Evolutionary conservation across 1,140 invertebrate species (phyloP), one percentile per base, ranked within the genome.

Genomic region (Scaptomyza pallida): DNA sequence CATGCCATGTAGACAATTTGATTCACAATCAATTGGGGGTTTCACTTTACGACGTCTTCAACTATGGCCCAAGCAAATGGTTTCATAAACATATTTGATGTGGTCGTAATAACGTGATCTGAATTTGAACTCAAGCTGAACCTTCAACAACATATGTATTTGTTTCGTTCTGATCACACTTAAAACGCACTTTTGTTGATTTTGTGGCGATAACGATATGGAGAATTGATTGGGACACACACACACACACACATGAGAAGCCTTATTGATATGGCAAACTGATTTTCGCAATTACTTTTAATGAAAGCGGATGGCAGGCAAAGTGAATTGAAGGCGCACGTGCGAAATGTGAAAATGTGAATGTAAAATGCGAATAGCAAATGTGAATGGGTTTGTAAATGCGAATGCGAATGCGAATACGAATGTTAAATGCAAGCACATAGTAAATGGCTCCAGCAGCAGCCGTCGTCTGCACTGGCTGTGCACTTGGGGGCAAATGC

Each of bases 251-350:
- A 21, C 16, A 17, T 43, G 43, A n/a, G 12, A 26, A 12, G 59
- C 47, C 69, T 72, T 64, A 72, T 77, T 86, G 60, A 77, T 85
- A 73, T 73, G 72, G 68, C 75, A 65, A 81, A 72, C 71, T 67
- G 82, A 82, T 78, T 86, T 78, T 59, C 65, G 78, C 79, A 86
- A 88, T 88, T 78, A 86, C 61, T 64, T 61, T 56, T 47, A 65
- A 70, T 54, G 74, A 60, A 71, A 81, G 52, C 41, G 43, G 57
- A 59, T 40, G 60, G 44, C 70, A 63, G 47, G 56, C 47, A 70
- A 47, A 57, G 55, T 48, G 44, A 72, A 64, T 63, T 33, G n/a
- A 72, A 62, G 64, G 37, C 26, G 48, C 63, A 57, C 65, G 65
- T 54, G 59, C 48, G 30, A 69, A 54, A 50, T 62, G 57, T 30